Conservation (phyloP, 1,140 invertebrate genomes). For the Coboldia fuscipes region DNA sequence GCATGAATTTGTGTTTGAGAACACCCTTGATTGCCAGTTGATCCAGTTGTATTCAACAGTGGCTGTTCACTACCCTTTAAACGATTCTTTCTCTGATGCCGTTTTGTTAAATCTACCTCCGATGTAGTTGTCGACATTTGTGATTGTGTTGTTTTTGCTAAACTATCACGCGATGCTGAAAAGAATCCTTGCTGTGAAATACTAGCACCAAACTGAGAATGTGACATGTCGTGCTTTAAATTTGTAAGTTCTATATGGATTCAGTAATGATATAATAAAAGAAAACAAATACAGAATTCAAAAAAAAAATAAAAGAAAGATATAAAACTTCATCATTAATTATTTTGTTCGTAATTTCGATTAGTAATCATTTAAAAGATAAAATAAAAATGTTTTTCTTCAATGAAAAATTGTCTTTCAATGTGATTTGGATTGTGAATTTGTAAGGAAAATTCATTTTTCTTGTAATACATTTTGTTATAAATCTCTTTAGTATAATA, state of each 20-base stretch:
- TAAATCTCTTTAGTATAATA: no score
- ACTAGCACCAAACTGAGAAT: conserved; percentile 24
- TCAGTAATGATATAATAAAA: background rate
- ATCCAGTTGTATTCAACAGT: conserved; percentile 18
- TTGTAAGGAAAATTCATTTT: no score
- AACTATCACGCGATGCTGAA: conserved; percentile 49
- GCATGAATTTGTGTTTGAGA: conserved; percentile 10
- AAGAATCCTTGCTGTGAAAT: conserved; percentile 35
- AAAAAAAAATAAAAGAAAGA: no score
- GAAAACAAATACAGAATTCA: no score
- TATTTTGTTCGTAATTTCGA: no score
- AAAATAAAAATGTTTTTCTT: no score
- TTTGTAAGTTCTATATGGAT: conserved; percentile 33
- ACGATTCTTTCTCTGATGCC: conserved; percentile 34
- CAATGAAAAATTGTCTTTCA: no score
- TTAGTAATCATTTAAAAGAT: no score
- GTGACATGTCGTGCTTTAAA: conserved; percentile 37
- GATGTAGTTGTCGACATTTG: conserved; percentile 45
- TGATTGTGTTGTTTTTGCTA: conserved; percentile 24
- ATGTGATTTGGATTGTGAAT: no score
- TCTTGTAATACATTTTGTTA: no score
- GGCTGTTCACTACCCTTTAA: conserved; percentile 29
- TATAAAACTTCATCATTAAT: no score
- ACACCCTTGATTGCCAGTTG: conserved; percentile 12
- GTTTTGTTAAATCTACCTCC: conserved; percentile 47